Base-by-base conservation (phyloP, 1,140 invertebrate genomes). In the Penaeus chinensis region DNA sequence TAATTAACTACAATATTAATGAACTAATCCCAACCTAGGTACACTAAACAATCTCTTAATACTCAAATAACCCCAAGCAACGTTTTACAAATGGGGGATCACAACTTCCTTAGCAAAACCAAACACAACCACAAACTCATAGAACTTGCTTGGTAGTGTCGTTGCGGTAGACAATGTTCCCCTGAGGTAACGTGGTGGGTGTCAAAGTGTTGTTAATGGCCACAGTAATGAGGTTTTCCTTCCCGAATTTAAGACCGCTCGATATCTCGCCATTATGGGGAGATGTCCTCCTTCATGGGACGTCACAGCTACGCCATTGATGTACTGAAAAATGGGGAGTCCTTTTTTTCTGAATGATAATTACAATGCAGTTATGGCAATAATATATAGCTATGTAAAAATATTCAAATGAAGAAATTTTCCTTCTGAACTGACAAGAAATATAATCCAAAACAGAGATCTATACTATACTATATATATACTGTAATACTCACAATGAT, bases 251-350 rank as follows among this genome's bases (percentile, higher is more conserved):
- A 3, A 98, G 90, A 66, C 93, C 92, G 13, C 94, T 91, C 0
- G 95, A 95, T n/a, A 99, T 94, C 89, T 98, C 97, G 93, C 94
- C 92, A 98, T 95, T 92, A 99, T 99, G 3, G 98, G 99, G 62
- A 99, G 92, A 93, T 99, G 98, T 0, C 98, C 99, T 60, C 99
- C 97, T 91, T 96, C 95, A 91, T 99, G 98, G 77, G 94, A 95
- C 82, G 95, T 94, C 13, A 96, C 94, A 74, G 95, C 91, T 76
- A 95, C 92, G 1, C 96, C 96, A 93, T 99, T 99, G 10, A 99
- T 92, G 95, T 96, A 99, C 87, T 89, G 78, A 18, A 61, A 66
- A 24, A 24, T 16, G 16, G 20, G 19, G 65, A 32, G 32, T 32
- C 13, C 61, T 5, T 62, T 27, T 18, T 62, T 20, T 32, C 20